These are phyloP conservation scores for Lepidochitona cinerea DNA, from an alignment of 2,888 invertebrate species.

Conservation along the genomic window DNA sequence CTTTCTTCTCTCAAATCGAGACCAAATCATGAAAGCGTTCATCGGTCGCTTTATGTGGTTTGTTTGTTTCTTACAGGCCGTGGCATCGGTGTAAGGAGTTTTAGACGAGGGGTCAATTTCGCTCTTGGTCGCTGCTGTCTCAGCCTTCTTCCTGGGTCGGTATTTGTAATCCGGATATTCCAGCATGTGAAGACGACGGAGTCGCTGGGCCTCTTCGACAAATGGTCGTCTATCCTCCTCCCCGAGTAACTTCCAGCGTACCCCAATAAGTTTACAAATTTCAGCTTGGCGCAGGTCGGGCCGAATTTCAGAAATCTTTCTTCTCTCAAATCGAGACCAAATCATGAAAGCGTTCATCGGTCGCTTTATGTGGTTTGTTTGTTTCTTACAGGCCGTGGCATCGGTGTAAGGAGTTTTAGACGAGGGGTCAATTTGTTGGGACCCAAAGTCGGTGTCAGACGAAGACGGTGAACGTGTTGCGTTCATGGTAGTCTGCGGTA, in stretches of 20 bases:
- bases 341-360: slow-evolving; percentile 99
- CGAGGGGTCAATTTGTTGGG: slow-evolving; percentile 89
- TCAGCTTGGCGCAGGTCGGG: slow-evolving; percentile 99
- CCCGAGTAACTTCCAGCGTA: slow-evolving; percentile 71
- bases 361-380: slow-evolving; percentile 97
- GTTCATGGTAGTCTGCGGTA: slow-evolving; percentile 48
- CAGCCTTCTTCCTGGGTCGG: slow-evolving; percentile 87
- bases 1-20: no score
- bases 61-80: no score
- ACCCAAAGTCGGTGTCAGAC: slow-evolving; percentile 78
- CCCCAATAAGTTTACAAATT: slow-evolving; percentile 85
- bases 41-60: not conserved
- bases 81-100: not conserved
- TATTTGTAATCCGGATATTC: slow-evolving; percentile 98
- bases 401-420: slow-evolving; percentile 97
- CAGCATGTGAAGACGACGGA: slow-evolving; percentile 91
- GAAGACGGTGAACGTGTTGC: slow-evolving; percentile 22
- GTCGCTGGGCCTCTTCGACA: slow-evolving; percentile 92
- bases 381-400: slow-evolving; percentile 93
- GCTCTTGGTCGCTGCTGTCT: slow-evolving; percentile 41
- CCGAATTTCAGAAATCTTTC: slow-evolving; percentile 95
- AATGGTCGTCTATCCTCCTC: slow-evolving; percentile 87
- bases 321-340: slow-evolving; percentile 97
- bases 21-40: slow-evolving; percentile 93
- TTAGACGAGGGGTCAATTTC: slow-evolving; percentile 50